phyloP scores from a whole-genome alignment of 2,113 vertebrate species.

The Cyphomyrus discorhynchus region DNA sequence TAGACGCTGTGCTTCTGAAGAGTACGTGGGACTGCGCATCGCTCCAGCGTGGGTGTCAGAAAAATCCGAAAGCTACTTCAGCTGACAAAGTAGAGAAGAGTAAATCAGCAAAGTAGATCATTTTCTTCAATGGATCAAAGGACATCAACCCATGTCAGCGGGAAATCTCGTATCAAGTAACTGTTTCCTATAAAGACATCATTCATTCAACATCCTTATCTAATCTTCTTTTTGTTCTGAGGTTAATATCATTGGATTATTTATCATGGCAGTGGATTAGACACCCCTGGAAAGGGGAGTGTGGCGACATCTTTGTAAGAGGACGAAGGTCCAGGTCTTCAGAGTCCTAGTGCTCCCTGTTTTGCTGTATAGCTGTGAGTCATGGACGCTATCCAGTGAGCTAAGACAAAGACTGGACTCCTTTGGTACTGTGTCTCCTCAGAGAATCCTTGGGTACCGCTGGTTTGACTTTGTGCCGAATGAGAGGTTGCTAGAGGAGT shows the following conservation, averaged over 20 bases:
- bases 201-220: background rate
- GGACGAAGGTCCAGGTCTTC: too few relatives aligned
- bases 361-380: too few relatives aligned
- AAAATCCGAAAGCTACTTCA: background rate
- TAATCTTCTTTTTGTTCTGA: background rate
- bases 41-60: background rate
- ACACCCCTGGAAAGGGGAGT: too few relatives aligned
- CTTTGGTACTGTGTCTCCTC: too few relatives aligned
- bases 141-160: background rate
- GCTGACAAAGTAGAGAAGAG: background rate
- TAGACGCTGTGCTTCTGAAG: background rate
- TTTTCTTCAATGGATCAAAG: background rate
- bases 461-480: too few relatives aligned
- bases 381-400: too few relatives aligned
- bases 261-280: background rate
- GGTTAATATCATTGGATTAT: background rate
- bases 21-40: background rate
- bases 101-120: background rate
- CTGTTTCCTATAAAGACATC: background rate
- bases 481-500: too few relatives aligned
- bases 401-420: too few relatives aligned
- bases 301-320: too few relatives aligned
- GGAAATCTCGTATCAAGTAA: background rate
- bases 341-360: too few relatives aligned
- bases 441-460: too few relatives aligned